Conservation (phyloP, 2,797 vertebrate species). For the Acrossocheilus wenchowensis region DNA sequence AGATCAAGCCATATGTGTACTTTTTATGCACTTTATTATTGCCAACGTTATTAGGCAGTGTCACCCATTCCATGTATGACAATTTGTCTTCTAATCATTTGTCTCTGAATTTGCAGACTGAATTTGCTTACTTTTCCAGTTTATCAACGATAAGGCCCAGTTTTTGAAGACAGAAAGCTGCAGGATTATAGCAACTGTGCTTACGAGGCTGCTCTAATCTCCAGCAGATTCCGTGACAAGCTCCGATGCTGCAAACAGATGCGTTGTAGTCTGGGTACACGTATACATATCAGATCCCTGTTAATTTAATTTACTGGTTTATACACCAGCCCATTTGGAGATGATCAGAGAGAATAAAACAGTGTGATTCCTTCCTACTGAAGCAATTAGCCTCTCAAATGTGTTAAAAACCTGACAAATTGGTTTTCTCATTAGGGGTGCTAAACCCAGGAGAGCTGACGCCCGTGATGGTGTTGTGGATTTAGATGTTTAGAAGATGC, state of each 20-base stretch:
- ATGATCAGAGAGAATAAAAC: constrained; percentile 1
- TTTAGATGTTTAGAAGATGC: constrained; percentile 25
- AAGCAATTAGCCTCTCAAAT: constrained; percentile 57
- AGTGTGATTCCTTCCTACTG: constrained; percentile 29
- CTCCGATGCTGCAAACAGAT: constrained; percentile 25
- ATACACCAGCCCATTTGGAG: constrained; percentile 35
- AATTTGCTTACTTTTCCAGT: neutral
- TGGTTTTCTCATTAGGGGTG: constrained; percentile 41
- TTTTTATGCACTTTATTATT: neutral
- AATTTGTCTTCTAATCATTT: neutral
- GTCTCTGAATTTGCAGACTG: neutral
- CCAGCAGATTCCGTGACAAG: constrained; percentile 8
- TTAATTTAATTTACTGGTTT: constrained; percentile 55
- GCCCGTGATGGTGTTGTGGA: constrained; percentile 22
- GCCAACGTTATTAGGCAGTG: neutral
- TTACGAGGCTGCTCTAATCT: constrained; percentile 9
- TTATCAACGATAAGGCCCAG: neutral
- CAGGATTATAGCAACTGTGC: constrained; percentile 5
- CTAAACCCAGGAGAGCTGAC: constrained; percentile 37
- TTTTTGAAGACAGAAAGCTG: neutral
- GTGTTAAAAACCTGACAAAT: constrained; percentile 59
- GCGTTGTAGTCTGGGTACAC: neutral
- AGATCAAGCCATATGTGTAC: neutral
- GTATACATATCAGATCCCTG: constrained; percentile 21
- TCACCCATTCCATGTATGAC: neutral